Evolutionary conservation across 2,888 invertebrate species (phyloP).

Genomic region (Caenorhabditis angaria): DNA sequence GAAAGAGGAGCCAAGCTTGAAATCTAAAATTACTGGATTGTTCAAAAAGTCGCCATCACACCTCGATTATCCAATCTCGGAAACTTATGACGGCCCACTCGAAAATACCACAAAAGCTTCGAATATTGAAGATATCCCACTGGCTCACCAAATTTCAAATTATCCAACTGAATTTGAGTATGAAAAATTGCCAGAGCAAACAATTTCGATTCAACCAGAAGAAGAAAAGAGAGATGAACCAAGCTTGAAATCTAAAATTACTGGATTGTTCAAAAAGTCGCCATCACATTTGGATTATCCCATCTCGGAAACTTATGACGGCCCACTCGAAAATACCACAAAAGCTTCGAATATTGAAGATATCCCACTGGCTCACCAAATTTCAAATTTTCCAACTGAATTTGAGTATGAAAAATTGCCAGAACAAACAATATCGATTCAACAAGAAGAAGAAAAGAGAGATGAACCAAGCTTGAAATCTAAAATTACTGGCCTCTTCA

Average conservation of each 20-base stretch:
- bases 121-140: conserved; percentile 22
- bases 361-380: conserved; percentile 7
- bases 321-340: conserved; percentile 16
- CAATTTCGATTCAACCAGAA: conserved; percentile 15
- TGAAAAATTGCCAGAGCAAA: conserved; percentile 19
- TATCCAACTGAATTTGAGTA: conserved; percentile 21
- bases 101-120: conserved; percentile 23
- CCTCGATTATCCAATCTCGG: conserved; percentile 35
- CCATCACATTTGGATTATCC: conserved; percentile 16
- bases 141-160: conserved; percentile 14
- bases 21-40: conserved; percentile 31
- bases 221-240: conserved; percentile 21
- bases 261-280: conserved; percentile 27
- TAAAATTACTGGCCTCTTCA: conserved; percentile 48
- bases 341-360: conserved; percentile 12
- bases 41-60: conserved; percentile 33
- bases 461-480: conserved; percentile 12
- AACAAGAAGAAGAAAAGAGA: conserved; percentile 12
- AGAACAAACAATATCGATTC: conserved; percentile 8
- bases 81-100: conserved; percentile 15
- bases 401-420: conserved; percentile 16
- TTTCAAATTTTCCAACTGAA: conserved; percentile 10
- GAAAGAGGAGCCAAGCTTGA: conserved; percentile 20
- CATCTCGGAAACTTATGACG: conserved; percentile 10
- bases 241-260: conserved; percentile 21